phyloP scores from a whole-genome alignment of 64 coral and sea anemone species.

The Cladopsammia gracilis region DNA sequence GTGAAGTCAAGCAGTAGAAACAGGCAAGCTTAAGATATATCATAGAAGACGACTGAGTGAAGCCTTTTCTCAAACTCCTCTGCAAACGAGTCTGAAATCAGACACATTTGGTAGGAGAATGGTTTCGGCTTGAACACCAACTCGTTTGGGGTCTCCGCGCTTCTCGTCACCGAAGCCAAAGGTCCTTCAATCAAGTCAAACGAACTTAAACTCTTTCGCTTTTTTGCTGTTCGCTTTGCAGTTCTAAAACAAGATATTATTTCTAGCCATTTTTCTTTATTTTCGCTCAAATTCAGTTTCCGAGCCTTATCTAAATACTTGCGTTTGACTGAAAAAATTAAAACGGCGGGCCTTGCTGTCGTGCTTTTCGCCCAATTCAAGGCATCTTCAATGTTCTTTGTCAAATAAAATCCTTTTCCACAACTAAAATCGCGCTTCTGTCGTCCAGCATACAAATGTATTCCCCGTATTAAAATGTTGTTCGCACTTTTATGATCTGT shows the following conservation, averaged over 20 bases:
- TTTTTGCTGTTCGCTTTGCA: too few relatives aligned
- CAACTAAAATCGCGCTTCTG: conserved; percentile 26
- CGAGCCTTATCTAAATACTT: not conserved
- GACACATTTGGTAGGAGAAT: too few relatives aligned
- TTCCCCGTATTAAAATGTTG: conserved; percentile 6
- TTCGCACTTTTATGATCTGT: conserved; percentile 12
- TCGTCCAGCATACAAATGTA: not conserved
- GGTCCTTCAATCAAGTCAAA: too few relatives aligned
- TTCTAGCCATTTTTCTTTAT: too few relatives aligned
- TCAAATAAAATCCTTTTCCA: conserved; percentile 48
- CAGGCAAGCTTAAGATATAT: too few relatives aligned
- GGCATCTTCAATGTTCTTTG: conserved; percentile 19
- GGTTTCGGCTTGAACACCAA: too few relatives aligned
- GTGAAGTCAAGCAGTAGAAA: too few relatives aligned
- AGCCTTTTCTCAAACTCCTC: not conserved
- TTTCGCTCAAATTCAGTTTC: not conserved
- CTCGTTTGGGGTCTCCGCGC: too few relatives aligned
- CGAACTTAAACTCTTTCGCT: too few relatives aligned
- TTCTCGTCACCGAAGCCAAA: too few relatives aligned
- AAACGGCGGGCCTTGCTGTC: not conserved
- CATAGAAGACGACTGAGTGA: too few relatives aligned
- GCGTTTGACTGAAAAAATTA: not conserved
- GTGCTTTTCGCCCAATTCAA: conserved; percentile 8
- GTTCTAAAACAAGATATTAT: too few relatives aligned
- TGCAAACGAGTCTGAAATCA: not conserved